These are phyloP conservation scores for Pararge aegeria DNA, from an alignment of 1,140 invertebrate species.

Conservation along the genomic window DNA sequence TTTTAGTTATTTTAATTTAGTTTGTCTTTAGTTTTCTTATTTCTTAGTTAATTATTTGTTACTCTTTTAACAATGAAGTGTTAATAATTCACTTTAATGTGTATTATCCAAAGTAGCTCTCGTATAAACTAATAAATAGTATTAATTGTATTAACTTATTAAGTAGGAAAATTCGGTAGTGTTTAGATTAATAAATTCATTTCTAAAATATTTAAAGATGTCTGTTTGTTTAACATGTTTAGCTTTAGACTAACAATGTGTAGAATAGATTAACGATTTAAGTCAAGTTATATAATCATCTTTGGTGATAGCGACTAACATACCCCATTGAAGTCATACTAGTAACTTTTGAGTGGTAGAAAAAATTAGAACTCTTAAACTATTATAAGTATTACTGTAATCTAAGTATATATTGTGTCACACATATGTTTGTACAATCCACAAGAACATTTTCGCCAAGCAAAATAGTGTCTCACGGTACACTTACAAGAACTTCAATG, in stretches of 20 bases:
- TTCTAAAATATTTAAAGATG: conserved; percentile 73
- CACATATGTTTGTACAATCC: conserved; percentile 43
- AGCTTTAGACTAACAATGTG: conserved; percentile 76
- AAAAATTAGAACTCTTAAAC: conserved; percentile 52
- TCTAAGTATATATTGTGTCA: conserved; percentile 50
- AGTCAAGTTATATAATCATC: conserved; percentile 46
- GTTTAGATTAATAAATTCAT: conserved; percentile 77
- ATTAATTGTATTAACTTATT: conserved; percentile 76
- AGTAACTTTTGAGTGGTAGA: conserved; percentile 52
- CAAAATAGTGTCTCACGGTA: conserved; percentile 78
- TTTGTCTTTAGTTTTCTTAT: conserved; percentile 32
- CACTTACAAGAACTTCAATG: conserved; percentile 47
- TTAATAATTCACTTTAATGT: conserved; percentile 52
- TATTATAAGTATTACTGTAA: conserved; percentile 43
- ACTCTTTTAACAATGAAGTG: conserved; percentile 54
- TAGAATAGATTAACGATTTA: conserved; percentile 76
- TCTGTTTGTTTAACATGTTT: conserved; percentile 80
- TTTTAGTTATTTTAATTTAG: conserved; percentile 53
- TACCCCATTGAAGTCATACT: conserved; percentile 57
- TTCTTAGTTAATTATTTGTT: conserved; percentile 35
- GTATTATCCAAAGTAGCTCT: conserved; percentile 62
- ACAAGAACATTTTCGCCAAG: conserved; percentile 61
- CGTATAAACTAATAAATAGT: conserved; percentile 73
- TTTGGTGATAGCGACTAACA: conserved; percentile 64
- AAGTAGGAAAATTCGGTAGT: conserved; percentile 63